Evolutionary conservation across 2,113 vertebrate species (phyloP).

Genomic region (Struthidea cinerea): DNA sequence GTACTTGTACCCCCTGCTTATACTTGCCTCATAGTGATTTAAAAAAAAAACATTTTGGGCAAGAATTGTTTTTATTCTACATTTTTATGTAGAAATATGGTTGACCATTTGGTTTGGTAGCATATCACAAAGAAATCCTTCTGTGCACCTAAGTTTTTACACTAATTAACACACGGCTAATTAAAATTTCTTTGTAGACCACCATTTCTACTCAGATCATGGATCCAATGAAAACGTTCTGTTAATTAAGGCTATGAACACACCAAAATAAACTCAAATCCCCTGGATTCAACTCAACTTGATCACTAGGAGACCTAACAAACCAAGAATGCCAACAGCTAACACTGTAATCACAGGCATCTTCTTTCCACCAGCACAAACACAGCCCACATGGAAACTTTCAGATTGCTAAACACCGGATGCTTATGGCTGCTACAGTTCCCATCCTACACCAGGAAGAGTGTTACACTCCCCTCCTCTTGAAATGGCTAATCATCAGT

Average conservation of each 20-base stretch:
- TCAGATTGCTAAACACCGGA: neutral
- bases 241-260: neutral
- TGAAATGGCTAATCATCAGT: neutral
- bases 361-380: neutral
- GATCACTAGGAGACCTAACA: neutral
- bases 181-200: neutral
- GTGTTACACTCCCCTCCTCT: neutral
- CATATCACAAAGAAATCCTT: neutral
- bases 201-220: neutral
- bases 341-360: neutral
- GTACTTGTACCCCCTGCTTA: neutral
- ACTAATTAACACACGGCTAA: neutral
- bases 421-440: neutral
- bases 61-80: neutral
- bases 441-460: neutral
- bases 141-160: neutral
- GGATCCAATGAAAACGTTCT: neutral
- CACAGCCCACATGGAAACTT: neutral
- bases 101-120: neutral
- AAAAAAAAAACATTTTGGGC: neutral
- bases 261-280: neutral
- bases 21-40: neutral
- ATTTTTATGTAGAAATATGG: neutral
- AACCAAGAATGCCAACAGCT: neutral
- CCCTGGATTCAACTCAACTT: neutral